These are phyloP conservation scores for Stenurella melanura DNA, from an alignment of 2,888 invertebrate species.

Conservation along the genomic window DNA sequence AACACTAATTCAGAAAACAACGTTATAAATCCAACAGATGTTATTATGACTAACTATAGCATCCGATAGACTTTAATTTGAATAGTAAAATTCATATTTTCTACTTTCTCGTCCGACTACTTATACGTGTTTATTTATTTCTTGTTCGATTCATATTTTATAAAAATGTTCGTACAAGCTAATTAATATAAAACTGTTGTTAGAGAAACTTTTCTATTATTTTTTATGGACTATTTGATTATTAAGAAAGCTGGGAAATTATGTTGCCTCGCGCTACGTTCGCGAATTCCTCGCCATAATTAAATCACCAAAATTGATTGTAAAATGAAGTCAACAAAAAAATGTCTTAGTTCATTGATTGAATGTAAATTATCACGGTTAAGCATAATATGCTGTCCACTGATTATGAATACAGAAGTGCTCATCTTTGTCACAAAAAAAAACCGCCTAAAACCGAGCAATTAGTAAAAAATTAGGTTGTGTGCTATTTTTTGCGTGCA, in stretches of 20 bases:
- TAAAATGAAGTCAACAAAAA: conserved; percentile 26
- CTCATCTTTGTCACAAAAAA: conserved; percentile 8
- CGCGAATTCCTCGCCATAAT: conserved; percentile 16
- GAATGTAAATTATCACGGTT: neutral
- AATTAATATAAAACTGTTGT: conserved; percentile 33
- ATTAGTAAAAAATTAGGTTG: conserved; percentile 23
- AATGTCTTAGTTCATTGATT: conserved; percentile 16
- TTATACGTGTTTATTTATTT: conserved; percentile 5
- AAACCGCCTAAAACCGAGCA: neutral
- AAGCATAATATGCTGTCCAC: neutral
- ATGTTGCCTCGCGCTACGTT: neutral
- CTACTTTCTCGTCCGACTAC: conserved; percentile 19
- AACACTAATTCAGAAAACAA: conserved; percentile 23
- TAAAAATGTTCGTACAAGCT: conserved; percentile 19
- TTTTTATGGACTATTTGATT: neutral
- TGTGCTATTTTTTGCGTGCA: neutral
- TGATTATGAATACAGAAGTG: neutral
- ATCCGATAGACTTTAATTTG: neutral
- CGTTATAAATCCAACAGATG: conserved; percentile 14
- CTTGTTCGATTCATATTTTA: conserved; percentile 1
- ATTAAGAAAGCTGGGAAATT: conserved; percentile 32
- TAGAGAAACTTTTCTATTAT: conserved; percentile 27
- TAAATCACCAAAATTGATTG: conserved; percentile 17
- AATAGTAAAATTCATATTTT: conserved; percentile 28
- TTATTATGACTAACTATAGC: conserved; percentile 6